Percentiles rank a stretch among this genome's conserved stretches.
Conservation (phyloP, 1,140 invertebrate species). For the Pissodes strobi region DNA sequence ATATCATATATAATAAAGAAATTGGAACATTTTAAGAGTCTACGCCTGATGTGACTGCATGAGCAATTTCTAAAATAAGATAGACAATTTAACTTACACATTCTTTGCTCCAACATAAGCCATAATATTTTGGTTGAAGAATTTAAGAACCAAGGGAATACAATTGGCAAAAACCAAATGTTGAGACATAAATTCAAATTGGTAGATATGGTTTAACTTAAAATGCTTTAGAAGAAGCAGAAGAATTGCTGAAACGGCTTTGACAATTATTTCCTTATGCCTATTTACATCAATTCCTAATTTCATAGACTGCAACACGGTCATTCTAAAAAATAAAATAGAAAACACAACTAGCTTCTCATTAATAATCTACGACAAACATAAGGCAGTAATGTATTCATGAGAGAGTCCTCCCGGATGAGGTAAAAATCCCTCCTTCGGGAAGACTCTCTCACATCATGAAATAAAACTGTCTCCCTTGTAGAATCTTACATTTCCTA, state of each 20-base stretch:
- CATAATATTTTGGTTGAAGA: conserved; percentile 98
- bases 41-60: too few relatives aligned
- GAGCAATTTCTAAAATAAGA: too few relatives aligned
- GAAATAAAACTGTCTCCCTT: too few relatives aligned
- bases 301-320: conserved; percentile 95
- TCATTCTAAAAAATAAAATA: conserved; percentile 65
- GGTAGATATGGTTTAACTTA: conserved; percentile 98
- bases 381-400: too few relatives aligned
- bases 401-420: too few relatives aligned
- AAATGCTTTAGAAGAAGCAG: conserved; percentile 95
- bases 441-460: too few relatives aligned
- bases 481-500: too few relatives aligned
- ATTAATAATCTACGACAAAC: too few relatives aligned
- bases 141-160: conserved; percentile 97
- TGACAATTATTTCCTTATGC: conserved; percentile 99
- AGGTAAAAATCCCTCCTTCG: too few relatives aligned
- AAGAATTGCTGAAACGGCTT: conserved; percentile 94
- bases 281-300: conserved; percentile 96
- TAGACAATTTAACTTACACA: conserved; percentile 62
- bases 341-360: too few relatives aligned
- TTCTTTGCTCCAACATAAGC: conserved; percentile 95
- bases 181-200: conserved; percentile 99
- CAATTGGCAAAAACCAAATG: conserved; percentile 99
- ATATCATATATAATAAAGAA: too few relatives aligned
- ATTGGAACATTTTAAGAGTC: too few relatives aligned